Percentiles rank a stretch among this genome's conserved stretches.
These are phyloP conservation scores for Enteromius viviparus DNA, from an alignment of 2,797 vertebrate genomes.

Conservation along the genomic window DNA sequence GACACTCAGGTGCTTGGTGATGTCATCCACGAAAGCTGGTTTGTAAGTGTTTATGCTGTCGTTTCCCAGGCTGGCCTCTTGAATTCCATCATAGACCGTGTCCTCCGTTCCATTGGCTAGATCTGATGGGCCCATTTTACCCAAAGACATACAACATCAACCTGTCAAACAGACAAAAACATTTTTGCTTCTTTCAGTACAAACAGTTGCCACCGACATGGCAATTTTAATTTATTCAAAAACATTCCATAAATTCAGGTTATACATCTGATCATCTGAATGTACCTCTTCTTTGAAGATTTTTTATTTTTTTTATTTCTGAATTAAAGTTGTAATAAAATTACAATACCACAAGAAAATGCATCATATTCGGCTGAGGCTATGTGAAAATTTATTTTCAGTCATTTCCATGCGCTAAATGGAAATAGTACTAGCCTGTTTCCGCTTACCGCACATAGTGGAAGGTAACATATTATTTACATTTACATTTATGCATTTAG, in stretches of 20 bases:
- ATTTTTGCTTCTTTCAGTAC: background rate
- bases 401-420: background rate
- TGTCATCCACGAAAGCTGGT: slow-evolving; percentile 81
- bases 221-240: background rate
- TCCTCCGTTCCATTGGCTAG: slow-evolving; percentile 79
- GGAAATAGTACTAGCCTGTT: background rate
- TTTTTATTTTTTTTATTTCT: background rate
- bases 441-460: background rate
- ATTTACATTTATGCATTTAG: too few relatives aligned
- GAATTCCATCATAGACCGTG: slow-evolving; percentile 50
- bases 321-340: background rate
- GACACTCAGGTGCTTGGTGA: slow-evolving; percentile 88
- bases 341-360: background rate
- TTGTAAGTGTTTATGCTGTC: slow-evolving; percentile 68
- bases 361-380: background rate
- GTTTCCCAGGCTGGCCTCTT: slow-evolving; percentile 64
- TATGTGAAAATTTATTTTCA: background rate
- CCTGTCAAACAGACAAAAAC: slow-evolving; percentile 33
- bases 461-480: background rate
- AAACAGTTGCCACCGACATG: background rate
- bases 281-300: background rate
- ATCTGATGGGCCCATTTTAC: slow-evolving; percentile 80
- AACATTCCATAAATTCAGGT: background rate
- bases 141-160: slow-evolving; percentile 14
- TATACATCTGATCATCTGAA: background rate